Evolutionary conservation across 2,113 vertebrate species (phyloP), one percentile per base, ranked within the genome.

Genomic region (Rana temporaria): DNA sequence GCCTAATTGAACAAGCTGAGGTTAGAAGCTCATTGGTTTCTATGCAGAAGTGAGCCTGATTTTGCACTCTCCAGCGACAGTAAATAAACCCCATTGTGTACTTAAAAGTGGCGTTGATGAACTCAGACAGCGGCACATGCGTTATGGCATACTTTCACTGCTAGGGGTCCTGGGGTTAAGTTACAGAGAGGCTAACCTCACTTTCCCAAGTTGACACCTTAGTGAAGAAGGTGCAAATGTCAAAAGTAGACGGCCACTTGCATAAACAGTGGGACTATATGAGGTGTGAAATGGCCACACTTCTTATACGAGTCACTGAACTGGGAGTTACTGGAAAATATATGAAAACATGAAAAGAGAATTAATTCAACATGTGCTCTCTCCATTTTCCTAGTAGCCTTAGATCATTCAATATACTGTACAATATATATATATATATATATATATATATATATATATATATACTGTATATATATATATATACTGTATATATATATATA

Each of bases 121-220:
- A 15, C 52, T 70, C 32, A 32, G 20, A 42, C 78, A 79, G 78
- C 8, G 32, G 62, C 42, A 30, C n/a, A 22, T 42, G 19, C 16
- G 17, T 67, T 9, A 57, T 38, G 64, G 64, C 19, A 42, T 22
- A 42, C 30, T 15, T 52, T 64, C 71, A 72, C 62, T 75, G 52
- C 7, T 34, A 55, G 38, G 62, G 81, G 53, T 56, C 48, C 17
- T 59, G 64, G 30, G 48, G 62, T 74, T 76, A 68, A 48, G 22
- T 75, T n/a, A 48, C 11, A 56, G 17, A 17, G 67, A 71, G 78
- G 67, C 11, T 63, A 68, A 68, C n/a, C 30, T 62, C 64, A 57
- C 48, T 68, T 83, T 83, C 81, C 81, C 81, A 83, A 67, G 81
- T 8, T 83, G 22, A 83, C 81, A 83, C 81, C 81, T 83, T 60